These are phyloP conservation scores for Rhopalosiphum maidis DNA, from an alignment of 1,140 invertebrate genomes.

Conservation along the genomic window DNA sequence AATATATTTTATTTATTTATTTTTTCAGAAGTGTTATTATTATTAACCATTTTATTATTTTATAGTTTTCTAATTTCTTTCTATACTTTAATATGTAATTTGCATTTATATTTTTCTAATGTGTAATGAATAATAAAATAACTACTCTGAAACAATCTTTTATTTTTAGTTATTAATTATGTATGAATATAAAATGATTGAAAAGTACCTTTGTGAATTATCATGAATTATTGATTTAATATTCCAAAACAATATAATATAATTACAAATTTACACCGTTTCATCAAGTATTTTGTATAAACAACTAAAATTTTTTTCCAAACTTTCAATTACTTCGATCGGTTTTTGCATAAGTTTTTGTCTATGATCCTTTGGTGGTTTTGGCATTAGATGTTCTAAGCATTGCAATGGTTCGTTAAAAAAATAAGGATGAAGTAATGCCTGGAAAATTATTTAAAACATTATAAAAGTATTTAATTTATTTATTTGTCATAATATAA, in stretches of 20 bases:
- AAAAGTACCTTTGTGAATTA: not conserved
- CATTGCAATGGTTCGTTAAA: conserved; percentile 59
- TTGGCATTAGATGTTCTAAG: conserved; percentile 59
- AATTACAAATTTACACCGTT: not conserved
- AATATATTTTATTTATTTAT: conserved; percentile 15
- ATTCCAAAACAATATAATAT: not conserved
- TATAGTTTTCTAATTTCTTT: not conserved
- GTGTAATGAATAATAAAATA: not conserved
- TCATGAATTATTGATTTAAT: not conserved
- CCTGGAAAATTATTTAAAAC: conserved; percentile 57
- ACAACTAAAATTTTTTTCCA: conserved; percentile 34
- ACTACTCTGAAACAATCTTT: not conserved
- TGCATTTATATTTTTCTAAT: conserved; percentile 54
- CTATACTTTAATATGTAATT: conserved; percentile 27
- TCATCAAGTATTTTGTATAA: conserved; percentile 42
- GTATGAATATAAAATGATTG: not conserved
- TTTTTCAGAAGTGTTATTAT: conserved; percentile 32
- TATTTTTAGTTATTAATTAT: not conserved
- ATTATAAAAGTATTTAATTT: not conserved
- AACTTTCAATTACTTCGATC: not conserved
- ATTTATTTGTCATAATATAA: not conserved
- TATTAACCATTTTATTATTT: conserved; percentile 52
- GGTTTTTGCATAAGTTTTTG: conserved; percentile 24
- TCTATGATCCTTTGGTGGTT: conserved; percentile 60
- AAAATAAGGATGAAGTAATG: conserved; percentile 61